Evolutionary conservation across 2,888 invertebrate genomes (phyloP), one percentile per base, ranked within the genome.

Genomic region (Crematogaster levior): DNA sequence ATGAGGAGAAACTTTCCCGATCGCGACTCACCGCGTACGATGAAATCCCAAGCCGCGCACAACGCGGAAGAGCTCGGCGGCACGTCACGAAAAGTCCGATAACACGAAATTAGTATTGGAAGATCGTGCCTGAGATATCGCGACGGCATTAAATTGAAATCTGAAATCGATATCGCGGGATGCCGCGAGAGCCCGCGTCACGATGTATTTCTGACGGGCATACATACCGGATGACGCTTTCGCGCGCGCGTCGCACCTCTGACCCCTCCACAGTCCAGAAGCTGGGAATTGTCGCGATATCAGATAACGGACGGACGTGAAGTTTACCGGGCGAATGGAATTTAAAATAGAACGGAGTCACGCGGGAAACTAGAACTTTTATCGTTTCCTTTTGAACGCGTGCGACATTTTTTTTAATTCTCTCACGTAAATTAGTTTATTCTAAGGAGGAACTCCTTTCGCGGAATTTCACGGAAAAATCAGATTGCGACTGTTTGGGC

Each of bases 71-170:
- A 81, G 75, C 63, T 75, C 86, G 84, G 81, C 84, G 73, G 79
- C 84, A 75, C 80, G 81, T 48, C 82, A 72, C 56, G 82, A 85
- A 84, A 86, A 82, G 84, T 84, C 88, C 88, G 92, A 92, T 92
- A 92, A 91, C 90, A 82, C 84, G 89, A 87, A 90, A 91, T 91
- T 91, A 91, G 87, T 91, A 91, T 90, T 90, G 89, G 87, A 86
- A 90, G 91, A 91, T 91, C 90, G 89, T 85, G 90, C 85, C 87
- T 82, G 87, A 84, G 92, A 92, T 92, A 92, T 91, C 91, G 84
- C 85, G 89, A 88, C 90, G 89, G 89, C 89, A 92, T 92, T 92
- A 92, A 92, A 93, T 93, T 92, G 92, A 92, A 93, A 93, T 92
- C 90, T 88, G 90, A 92, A 93, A 92, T 93, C 92, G 91, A 92